These are phyloP conservation scores for Polyommatus iphigenia DNA, from an alignment of 2,888 invertebrate species.

Conservation along the genomic window DNA sequence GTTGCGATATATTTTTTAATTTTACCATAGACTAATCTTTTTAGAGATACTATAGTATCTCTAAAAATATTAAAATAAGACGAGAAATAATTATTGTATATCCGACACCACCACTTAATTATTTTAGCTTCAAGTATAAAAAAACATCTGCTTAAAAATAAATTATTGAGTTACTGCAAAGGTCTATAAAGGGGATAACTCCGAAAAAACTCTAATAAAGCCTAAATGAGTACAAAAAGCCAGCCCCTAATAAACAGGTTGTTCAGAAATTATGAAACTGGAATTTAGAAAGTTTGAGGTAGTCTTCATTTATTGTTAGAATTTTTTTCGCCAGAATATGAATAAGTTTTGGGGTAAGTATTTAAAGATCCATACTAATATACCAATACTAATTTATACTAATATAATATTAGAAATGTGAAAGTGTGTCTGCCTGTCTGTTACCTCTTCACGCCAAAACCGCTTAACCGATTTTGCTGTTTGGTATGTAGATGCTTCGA, in stretches of 20 bases:
- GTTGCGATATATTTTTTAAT: no score
- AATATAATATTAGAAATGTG: no score
- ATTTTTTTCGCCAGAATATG: not conserved
- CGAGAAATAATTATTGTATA: not conserved
- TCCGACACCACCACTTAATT: not conserved
- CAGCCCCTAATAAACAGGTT: not conserved
- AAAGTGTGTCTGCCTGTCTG: no score
- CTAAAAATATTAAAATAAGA: not conserved
- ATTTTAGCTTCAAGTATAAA: not conserved
- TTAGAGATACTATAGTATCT: no score
- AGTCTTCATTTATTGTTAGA: not conserved
- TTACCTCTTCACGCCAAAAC: no score
- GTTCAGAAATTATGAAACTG: slow-evolving; percentile 16
- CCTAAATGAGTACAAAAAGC: not conserved
- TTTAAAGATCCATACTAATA: not conserved
- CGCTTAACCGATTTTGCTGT: no score
- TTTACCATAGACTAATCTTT: no score
- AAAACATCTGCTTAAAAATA: not conserved
- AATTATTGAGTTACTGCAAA: not conserved
- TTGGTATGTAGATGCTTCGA: no score
- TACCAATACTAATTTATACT: no score
- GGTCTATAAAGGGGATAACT: not conserved
- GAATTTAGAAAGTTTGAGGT: slow-evolving; percentile 5
- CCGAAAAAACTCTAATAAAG: not conserved
- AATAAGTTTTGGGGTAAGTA: not conserved